These are phyloP conservation scores for Rhodeus uyekii DNA, from an alignment of 2,797 vertebrate genomes.

Conservation along the genomic window DNA sequence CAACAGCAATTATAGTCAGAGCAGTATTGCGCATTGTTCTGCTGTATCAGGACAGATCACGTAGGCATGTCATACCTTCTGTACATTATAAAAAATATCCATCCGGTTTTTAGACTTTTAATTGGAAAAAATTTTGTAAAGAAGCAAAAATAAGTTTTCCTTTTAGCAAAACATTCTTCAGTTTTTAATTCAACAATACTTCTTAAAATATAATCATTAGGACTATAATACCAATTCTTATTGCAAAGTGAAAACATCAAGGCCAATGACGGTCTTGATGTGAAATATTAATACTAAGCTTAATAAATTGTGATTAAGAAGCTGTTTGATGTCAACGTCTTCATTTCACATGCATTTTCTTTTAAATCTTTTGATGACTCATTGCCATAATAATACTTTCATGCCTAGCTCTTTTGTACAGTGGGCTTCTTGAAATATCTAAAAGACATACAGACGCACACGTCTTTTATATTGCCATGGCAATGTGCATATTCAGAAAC, in stretches of 20 bases:
- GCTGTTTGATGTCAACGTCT: constrained; percentile 18
- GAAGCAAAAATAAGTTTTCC: not conserved
- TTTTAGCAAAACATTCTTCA: not conserved
- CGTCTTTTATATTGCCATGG: constrained; percentile 19
- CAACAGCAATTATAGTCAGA: constrained; percentile 12
- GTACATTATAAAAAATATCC: not conserved
- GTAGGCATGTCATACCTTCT: not conserved
- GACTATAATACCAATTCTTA: not conserved
- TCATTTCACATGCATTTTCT: constrained; percentile 23
- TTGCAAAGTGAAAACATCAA: not conserved
- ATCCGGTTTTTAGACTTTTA: not conserved
- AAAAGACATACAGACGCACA: not conserved
- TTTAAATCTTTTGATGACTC: constrained; percentile 33
- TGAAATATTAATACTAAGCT: constrained; percentile 25
- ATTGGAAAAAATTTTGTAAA: not conserved
- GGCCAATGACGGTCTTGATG: not conserved
- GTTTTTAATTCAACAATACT: not conserved
- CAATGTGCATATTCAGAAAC: constrained; percentile 7
- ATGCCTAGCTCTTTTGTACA: not conserved
- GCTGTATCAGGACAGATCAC: not conserved
- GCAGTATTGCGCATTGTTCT: not conserved
- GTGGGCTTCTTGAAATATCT: constrained; percentile 12
- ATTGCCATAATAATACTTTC: constrained; percentile 16
- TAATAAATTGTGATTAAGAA: constrained; percentile 11
- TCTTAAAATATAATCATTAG: not conserved